Conservation (phyloP, 2,113 vertebrate species). For the Nyctibius bracteatus region DNA sequence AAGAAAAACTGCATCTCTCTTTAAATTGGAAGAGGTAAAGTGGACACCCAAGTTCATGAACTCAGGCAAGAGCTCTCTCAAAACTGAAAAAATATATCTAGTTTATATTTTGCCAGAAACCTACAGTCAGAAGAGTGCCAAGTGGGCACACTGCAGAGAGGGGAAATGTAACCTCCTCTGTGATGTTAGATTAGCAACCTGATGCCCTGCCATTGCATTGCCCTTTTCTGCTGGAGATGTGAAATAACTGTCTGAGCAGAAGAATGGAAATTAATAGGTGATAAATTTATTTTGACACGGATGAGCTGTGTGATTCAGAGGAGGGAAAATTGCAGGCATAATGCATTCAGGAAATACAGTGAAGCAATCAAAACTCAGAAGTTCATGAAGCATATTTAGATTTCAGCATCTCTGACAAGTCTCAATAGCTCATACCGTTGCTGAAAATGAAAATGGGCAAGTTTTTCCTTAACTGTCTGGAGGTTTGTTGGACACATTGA, state of each 20-base stretch:
- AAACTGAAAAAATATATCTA: not conserved
- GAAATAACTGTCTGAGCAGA: not conserved
- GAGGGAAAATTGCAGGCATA: not conserved
- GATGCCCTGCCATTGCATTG: not conserved
- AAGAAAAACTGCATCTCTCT: not conserved
- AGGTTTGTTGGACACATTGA: not conserved
- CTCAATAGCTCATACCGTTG: not conserved
- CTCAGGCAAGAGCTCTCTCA: not conserved
- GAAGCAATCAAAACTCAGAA: not conserved
- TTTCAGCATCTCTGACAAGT: slow-evolving; percentile 10
- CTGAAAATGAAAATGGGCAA: not conserved
- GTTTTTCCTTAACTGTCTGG: not conserved
- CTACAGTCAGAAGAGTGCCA: not conserved
- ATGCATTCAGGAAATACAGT: not conserved
- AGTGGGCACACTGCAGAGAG: not conserved
- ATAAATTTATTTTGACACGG: not conserved
- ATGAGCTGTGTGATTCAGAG: not conserved
- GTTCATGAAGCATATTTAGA: not conserved
- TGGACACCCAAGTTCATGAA: not conserved
- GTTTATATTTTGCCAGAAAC: not conserved
- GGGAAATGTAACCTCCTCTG: not conserved
- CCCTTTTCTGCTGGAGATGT: not conserved
- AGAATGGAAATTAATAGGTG: not conserved
- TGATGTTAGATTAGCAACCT: not conserved
- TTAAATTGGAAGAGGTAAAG: not conserved